Percentiles rank a stretch among this genome's conserved stretches.
Evolutionary conservation across 2,888 invertebrate genomes (phyloP).

Genomic region (Palloptera scutellata): DNA sequence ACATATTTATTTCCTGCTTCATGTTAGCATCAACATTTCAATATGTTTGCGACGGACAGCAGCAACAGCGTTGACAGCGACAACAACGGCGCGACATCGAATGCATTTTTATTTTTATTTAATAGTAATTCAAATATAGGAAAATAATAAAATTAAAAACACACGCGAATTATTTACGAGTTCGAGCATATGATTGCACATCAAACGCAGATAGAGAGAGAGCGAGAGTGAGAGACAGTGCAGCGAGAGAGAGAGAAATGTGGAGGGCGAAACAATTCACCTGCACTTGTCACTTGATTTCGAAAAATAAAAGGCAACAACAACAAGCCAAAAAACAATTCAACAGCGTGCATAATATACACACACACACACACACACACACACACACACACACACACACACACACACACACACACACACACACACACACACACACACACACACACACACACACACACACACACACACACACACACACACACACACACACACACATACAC

Average conservation of each 20-base stretch:
- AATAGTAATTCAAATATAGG: not conserved
- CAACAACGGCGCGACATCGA: not conserved
- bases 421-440: too few relatives aligned
- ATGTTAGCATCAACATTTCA: not conserved
- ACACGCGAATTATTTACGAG: not conserved
- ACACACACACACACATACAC: too few relatives aligned
- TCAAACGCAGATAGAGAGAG: too few relatives aligned
- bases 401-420: too few relatives aligned
- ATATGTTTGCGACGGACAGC: not conserved
- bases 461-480: too few relatives aligned
- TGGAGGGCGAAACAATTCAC: not conserved
- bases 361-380: too few relatives aligned
- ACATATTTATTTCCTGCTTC: slow-evolving; percentile 17
- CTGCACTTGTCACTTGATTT: slow-evolving; percentile 1
- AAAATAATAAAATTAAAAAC: too few relatives aligned
- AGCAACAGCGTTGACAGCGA: not conserved
- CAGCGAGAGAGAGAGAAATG: not conserved
- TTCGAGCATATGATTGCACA: slow-evolving; percentile 2
- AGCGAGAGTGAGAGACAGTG: not conserved
- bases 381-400: too few relatives aligned
- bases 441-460: too few relatives aligned
- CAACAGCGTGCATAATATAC: too few relatives aligned
- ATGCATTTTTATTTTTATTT: slow-evolving; percentile 7
- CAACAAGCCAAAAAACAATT: too few relatives aligned
- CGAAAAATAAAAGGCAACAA: not conserved